phyloP scores from a whole-genome alignment of 2,113 vertebrate genomes.

The Epinephelus cyanopodus region DNA sequence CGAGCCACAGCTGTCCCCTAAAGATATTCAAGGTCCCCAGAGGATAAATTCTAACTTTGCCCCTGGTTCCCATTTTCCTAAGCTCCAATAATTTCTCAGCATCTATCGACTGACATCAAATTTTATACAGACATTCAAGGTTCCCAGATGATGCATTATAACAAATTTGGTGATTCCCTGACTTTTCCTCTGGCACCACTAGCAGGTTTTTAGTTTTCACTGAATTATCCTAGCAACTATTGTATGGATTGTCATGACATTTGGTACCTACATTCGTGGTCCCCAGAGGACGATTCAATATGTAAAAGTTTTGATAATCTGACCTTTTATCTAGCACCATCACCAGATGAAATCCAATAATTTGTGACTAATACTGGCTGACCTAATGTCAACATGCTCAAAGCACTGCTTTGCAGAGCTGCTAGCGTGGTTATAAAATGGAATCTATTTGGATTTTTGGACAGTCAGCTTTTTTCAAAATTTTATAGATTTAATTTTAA shows the following conservation, averaged over 20 bases:
- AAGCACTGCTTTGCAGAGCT: too few species aligned
- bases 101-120: not conserved
- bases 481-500: too few species aligned
- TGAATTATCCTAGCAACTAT: not conserved
- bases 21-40: not conserved
- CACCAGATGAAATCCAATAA: too few species aligned
- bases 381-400: too few species aligned
- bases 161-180: too few species aligned
- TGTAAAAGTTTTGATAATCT: too few species aligned
- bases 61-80: not conserved
- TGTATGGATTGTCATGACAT: not conserved
- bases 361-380: too few species aligned
- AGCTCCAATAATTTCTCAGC: not conserved
- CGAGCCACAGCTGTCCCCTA: too few species aligned
- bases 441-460: too few species aligned
- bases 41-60: not conserved
- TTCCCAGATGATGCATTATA: not conserved
- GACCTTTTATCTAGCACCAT: too few species aligned
- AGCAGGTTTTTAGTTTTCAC: not conserved
- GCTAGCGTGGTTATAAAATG: too few species aligned
- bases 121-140: not conserved
- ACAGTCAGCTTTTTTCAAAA: too few species aligned
- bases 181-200: not conserved
- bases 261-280: not conserved
- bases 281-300: not conserved